Percentiles rank a stretch among this genome's conserved stretches.
Evolutionary conservation across 1,140 invertebrate species (phyloP).

Genomic region (Bombus huntii): DNA sequence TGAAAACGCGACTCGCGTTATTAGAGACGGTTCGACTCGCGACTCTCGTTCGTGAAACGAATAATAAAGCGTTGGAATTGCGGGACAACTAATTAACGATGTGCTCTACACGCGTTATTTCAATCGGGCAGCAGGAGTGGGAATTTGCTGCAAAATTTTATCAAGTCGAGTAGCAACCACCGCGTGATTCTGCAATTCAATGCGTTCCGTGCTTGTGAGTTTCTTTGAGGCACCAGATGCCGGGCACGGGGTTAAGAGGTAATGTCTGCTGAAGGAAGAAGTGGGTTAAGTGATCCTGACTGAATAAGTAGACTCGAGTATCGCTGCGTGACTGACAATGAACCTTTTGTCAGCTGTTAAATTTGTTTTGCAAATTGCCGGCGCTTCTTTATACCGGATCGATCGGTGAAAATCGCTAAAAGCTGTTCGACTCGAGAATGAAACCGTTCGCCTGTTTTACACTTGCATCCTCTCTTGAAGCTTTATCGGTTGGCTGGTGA

Average conservation of each 20-base stretch:
- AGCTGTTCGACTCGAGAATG: background rate
- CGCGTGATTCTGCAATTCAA: constrained; percentile 48
- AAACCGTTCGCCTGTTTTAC: background rate
- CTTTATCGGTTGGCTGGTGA: background rate
- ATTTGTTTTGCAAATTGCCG: constrained; percentile 55
- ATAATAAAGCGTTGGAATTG: background rate
- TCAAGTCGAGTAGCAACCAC: constrained; percentile 7
- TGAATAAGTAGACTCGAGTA: constrained; percentile 45
- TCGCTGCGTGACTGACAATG: constrained; percentile 46
- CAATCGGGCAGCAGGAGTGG: background rate
- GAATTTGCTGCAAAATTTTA: constrained; percentile 18
- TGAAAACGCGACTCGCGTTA: background rate
- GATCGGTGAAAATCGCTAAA: constrained; percentile 21
- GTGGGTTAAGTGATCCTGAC: constrained; percentile 53
- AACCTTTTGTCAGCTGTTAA: constrained; percentile 44
- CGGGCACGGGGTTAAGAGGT: constrained; percentile 48
- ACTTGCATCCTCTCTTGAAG: background rate
- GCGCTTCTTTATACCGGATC: background rate
- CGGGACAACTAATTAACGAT: background rate
- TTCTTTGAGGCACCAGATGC: constrained; percentile 44
- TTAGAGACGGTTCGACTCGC: background rate
- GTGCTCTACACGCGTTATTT: background rate
- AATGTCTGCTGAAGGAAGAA: constrained; percentile 26
- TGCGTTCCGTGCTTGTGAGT: constrained; percentile 7
- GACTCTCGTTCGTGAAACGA: background rate